These are phyloP conservation scores for Helostoma temminkii DNA, from an alignment of 2,797 vertebrate genomes.

Conservation along the genomic window DNA sequence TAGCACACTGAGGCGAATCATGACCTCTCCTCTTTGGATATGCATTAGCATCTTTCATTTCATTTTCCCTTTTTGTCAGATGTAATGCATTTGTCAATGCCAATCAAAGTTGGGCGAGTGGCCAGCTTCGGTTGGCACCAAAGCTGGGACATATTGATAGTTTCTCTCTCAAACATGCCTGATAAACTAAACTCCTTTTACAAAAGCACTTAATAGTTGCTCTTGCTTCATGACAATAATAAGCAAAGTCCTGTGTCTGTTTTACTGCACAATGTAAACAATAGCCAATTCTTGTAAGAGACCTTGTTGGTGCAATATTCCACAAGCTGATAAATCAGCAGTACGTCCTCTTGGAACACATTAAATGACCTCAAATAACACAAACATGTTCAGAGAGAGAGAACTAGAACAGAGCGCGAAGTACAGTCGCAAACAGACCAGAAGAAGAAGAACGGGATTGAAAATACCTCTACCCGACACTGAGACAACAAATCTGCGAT, in stretches of 20 bases:
- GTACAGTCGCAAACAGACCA: not conserved
- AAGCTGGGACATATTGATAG: no score
- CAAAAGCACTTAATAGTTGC: no score
- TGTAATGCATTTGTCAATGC: not conserved
- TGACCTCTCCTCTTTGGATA: no score
- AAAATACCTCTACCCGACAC: constrained; percentile 1
- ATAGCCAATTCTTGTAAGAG: not conserved
- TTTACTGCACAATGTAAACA: not conserved
- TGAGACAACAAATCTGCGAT: not conserved
- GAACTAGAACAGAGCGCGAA: constrained; percentile 10
- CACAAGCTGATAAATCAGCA: constrained; percentile 8
- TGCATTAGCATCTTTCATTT: not conserved
- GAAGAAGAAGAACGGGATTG: constrained; percentile 7
- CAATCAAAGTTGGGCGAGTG: not conserved
- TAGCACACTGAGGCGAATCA: no score
- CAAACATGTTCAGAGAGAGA: not conserved
- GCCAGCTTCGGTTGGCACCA: not conserved
- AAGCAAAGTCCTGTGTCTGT: not conserved
- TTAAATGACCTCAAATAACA: constrained; percentile 24
- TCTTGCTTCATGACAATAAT: no score
- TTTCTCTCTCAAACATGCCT: not conserved
- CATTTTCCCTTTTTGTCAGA: no score
- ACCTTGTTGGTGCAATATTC: not conserved
- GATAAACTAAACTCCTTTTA: not conserved
- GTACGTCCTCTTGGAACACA: not conserved